phyloP scores from a whole-genome alignment of 2,113 vertebrate genomes.

The Stercorarius parasiticus region DNA sequence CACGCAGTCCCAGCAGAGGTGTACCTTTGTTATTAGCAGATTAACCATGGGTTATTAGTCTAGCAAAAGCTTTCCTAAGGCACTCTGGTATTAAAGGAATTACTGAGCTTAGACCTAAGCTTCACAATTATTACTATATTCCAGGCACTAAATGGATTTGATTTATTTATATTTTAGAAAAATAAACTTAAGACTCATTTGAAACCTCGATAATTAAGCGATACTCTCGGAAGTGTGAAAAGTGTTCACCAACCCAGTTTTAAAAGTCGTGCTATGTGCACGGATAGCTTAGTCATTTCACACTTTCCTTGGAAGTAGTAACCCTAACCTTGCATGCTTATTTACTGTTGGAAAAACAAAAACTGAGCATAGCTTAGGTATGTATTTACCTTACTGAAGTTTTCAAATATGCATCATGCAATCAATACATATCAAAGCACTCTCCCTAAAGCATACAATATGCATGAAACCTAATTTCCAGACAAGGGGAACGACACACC shows the following conservation, averaged over 20 bases:
- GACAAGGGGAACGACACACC: background rate
- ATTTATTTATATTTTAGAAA: background rate
- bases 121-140: background rate
- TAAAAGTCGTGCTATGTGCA: background rate
- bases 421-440: background rate
- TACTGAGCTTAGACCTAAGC: background rate
- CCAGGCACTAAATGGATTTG: background rate
- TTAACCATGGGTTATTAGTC: background rate
- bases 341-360: background rate
- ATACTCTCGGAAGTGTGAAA: background rate
- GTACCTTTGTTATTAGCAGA: background rate
- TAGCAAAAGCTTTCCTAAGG: background rate
- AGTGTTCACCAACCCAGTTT: background rate
- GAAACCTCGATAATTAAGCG: background rate
- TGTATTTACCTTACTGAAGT: background rate
- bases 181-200: background rate
- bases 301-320: background rate
- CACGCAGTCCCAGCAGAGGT: background rate
- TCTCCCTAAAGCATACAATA: fast-evolving
- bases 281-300: background rate
- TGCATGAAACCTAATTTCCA: background rate
- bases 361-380: background rate
- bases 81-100: background rate
- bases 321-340: background rate
- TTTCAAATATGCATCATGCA: background rate